Conservation (phyloP, 2,113 vertebrate species). For the Naja naja region DNA sequence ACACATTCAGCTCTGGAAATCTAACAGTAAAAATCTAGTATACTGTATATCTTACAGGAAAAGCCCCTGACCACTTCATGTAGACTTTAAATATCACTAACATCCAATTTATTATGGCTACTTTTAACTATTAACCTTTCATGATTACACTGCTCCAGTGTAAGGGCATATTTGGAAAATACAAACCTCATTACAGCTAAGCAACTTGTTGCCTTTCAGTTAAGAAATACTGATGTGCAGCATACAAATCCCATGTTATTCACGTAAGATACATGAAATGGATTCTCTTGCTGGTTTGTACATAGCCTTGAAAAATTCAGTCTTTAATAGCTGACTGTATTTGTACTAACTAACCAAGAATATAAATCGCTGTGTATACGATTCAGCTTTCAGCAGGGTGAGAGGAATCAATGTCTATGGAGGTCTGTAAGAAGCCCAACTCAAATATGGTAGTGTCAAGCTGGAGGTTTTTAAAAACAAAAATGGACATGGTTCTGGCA, state of each 20-base stretch:
- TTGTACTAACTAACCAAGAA: neutral
- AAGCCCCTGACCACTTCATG: neutral
- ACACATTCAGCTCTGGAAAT: neutral
- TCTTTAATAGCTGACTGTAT: neutral
- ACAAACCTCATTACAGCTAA: neutral
- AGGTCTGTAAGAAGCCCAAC: neutral
- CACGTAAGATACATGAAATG: neutral
- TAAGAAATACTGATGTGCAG: neutral
- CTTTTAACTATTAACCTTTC: neutral
- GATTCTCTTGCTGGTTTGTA: neutral
- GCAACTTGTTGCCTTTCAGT: constrained; percentile 24
- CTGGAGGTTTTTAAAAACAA: neutral
- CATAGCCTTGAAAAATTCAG: neutral
- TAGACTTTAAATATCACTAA: neutral
- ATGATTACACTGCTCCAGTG: neutral
- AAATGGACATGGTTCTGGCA: neutral
- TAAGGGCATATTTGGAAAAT: neutral
- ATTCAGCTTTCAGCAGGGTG: neutral
- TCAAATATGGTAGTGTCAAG: neutral
- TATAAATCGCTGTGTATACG: neutral
- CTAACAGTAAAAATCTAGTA: neutral
- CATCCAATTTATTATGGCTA: neutral
- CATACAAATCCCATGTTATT: neutral
- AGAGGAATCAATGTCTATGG: neutral
- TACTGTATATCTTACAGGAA: neutral